Evolutionary conservation across 2,797 vertebrate genomes (phyloP).

Genomic region (Protosalanx chinensis): DNA sequence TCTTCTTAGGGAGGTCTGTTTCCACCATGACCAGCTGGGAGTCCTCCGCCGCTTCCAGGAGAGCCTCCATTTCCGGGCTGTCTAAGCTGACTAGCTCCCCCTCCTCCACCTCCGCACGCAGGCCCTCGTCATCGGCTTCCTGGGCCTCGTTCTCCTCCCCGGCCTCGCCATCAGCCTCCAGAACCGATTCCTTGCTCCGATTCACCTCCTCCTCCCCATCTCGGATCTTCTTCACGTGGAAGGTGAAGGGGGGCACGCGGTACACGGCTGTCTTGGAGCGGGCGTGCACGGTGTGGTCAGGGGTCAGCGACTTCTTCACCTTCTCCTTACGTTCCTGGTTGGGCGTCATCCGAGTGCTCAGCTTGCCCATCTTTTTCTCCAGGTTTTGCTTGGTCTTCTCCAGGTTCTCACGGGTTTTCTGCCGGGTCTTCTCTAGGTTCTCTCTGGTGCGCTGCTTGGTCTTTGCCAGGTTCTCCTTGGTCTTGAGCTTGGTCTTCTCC

Average conservation of each 20-base stretch:
- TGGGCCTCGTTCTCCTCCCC: conserved; percentile 45
- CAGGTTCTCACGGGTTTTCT: conserved; percentile 87
- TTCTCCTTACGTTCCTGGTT: conserved; percentile 86
- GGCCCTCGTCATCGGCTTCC: conserved; percentile 49
- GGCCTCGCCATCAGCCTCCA: conserved; percentile 66
- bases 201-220: conserved; percentile 78
- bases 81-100: conserved; percentile 67
- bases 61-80: conserved; percentile 63
- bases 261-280: conserved; percentile 92
- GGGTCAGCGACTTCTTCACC: conserved; percentile 90
- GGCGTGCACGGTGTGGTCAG: conserved; percentile 83
- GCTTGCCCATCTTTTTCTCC: conserved; percentile 91
- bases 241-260: conserved; percentile 97
- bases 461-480: conserved; percentile 93
- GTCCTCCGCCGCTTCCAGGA: conserved; percentile 88
- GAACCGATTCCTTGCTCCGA: conserved; percentile 77
- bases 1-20: conserved; percentile 69
- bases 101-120: conserved; percentile 59
- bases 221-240: conserved; percentile 95
- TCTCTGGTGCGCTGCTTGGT: conserved; percentile 89
- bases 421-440: conserved; percentile 89
- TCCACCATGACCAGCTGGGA: conserved; percentile 83
- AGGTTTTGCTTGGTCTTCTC: conserved; percentile 90
- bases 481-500: conserved; percentile 88
- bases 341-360: conserved; percentile 87